A percentile compares a stretch with the other conserved stretches of the same genome.
Evolutionary conservation across 2,888 invertebrate genomes (phyloP).

Genomic region (Globia sparganii): DNA sequence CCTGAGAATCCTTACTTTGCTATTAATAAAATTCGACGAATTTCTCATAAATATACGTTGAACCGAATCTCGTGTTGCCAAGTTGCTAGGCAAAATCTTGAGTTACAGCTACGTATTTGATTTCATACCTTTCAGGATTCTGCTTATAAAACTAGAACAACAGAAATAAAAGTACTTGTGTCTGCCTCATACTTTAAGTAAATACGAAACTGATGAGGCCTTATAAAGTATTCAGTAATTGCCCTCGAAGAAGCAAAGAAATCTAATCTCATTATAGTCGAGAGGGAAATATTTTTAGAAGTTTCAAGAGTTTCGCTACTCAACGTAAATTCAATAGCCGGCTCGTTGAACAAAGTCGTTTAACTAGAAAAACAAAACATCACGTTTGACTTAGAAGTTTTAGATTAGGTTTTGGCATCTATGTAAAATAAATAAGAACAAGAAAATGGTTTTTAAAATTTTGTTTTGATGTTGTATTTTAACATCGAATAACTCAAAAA

Average conservation of each 20-base stretch:
- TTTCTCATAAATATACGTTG: not conserved
- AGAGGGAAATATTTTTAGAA: slow-evolving; percentile 57
- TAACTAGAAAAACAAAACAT: slow-evolving; percentile 75
- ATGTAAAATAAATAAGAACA: slow-evolving; percentile 38
- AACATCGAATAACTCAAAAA: not conserved
- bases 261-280: slow-evolving; percentile 60
- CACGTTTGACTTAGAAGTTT: slow-evolving; percentile 72
- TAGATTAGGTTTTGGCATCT: slow-evolving; percentile 66
- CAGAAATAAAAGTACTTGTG: slow-evolving; percentile 18
- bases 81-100: slow-evolving; percentile 36
- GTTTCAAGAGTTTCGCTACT: slow-evolving; percentile 68
- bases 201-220: slow-evolving; percentile 47
- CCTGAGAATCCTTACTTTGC: not conserved
- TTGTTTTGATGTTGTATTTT: slow-evolving; percentile 19
- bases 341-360: slow-evolving; percentile 69
- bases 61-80: not conserved
- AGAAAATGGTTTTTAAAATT: slow-evolving; percentile 37
- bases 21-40: not conserved
- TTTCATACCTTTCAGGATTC: slow-evolving; percentile 32
- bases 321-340: slow-evolving; percentile 69
- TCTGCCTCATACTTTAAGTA: slow-evolving; percentile 9
- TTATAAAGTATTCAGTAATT: slow-evolving; percentile 59
- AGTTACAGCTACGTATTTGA: slow-evolving; percentile 22
- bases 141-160: slow-evolving; percentile 18
- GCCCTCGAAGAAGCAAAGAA: slow-evolving; percentile 56